phyloP scores from a whole-genome alignment of 1,140 invertebrate genomes.

The Drosophila elegans region DNA sequence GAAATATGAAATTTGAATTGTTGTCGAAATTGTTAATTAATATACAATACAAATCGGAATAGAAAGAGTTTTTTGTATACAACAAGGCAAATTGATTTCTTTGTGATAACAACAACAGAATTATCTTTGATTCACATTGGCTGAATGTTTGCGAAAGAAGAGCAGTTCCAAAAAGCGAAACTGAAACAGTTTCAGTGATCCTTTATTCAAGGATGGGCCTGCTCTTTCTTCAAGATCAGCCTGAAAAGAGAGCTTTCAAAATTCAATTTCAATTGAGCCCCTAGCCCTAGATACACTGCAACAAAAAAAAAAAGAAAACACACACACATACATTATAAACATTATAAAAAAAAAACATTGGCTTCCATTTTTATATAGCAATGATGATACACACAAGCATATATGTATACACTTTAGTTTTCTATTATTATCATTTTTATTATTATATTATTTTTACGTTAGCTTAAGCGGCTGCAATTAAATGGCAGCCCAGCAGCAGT shows the following conservation, averaged over 20 bases:
- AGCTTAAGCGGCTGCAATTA: conserved; percentile 33
- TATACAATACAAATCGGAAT: conserved; percentile 42
- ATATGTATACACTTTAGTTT: conserved; percentile 58
- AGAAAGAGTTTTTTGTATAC: conserved; percentile 37
- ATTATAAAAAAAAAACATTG: conserved; percentile 62
- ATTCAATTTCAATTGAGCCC: conserved; percentile 64
- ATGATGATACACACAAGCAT: conserved; percentile 38
- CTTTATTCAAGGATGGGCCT: background rate
- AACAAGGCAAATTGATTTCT: conserved; percentile 69
- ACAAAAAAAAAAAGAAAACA: conserved; percentile 9
- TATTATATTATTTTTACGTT: conserved; percentile 48
- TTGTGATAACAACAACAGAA: conserved; percentile 74
- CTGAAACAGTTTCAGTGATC: conserved; percentile 59
- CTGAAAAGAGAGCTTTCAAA: conserved; percentile 61
- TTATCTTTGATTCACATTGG: conserved; percentile 54
- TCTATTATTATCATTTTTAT: conserved; percentile 38
- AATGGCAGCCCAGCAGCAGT: conserved; percentile 10
- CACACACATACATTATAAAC: conserved; percentile 28
- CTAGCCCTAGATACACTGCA: conserved; percentile 43
- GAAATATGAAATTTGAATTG: conserved; percentile 52
- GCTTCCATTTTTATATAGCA: conserved; percentile 77
- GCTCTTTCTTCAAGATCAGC: conserved; percentile 12
- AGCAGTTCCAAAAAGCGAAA: conserved; percentile 19
- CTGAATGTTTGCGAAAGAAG: background rate
- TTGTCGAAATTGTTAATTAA: conserved; percentile 68